These are phyloP conservation scores for Chymomyza fuscimana DNA, from an alignment of 2,888 invertebrate genomes.

Conservation along the genomic window DNA sequence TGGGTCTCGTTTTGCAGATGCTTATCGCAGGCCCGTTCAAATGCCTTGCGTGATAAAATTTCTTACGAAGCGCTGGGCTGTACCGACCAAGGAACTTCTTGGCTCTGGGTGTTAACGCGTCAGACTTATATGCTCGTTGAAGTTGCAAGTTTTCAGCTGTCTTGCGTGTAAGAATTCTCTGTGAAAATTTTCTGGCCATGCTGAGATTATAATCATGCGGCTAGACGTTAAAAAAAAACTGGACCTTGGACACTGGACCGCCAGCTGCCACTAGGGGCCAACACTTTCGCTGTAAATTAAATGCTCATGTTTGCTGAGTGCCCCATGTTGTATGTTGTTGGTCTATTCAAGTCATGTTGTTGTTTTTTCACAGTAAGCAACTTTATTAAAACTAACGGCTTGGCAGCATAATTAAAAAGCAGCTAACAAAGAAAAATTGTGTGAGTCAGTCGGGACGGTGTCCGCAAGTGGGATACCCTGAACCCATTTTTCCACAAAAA, in stretches of 20 bases:
- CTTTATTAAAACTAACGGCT: constrained; percentile 73
- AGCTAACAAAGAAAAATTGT: constrained; percentile 30
- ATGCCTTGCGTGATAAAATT: constrained; percentile 70
- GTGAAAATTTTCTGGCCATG: constrained; percentile 48
- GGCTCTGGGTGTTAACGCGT: constrained; percentile 58
- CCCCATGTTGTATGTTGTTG: constrained; percentile 6
- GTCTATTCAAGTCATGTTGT: constrained; percentile 63
- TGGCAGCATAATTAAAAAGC: constrained; percentile 66
- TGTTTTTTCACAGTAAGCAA: constrained; percentile 72
- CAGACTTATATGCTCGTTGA: background rate
- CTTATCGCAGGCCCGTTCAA: constrained; percentile 51
- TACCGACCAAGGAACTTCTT: constrained; percentile 27
- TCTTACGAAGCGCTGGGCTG: constrained; percentile 56
- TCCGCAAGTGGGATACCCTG: background rate
- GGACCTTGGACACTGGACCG: background rate
- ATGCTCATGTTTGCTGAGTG: constrained; percentile 53
- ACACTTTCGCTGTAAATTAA: constrained; percentile 66
- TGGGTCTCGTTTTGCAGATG: constrained; percentile 36
- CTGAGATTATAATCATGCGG: constrained; percentile 63
- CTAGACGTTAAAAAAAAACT: constrained; percentile 19
- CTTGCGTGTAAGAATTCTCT: constrained; percentile 73
- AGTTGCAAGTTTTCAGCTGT: constrained; percentile 65
- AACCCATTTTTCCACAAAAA: too few relatives aligned
- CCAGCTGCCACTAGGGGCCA: constrained; percentile 22
- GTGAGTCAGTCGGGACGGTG: too few relatives aligned